A percentile compares a stretch with the other conserved stretches of the same genome.
Evolutionary conservation across 2,888 invertebrate species (phyloP).

Genomic region (Heteropelma amictum): DNA sequence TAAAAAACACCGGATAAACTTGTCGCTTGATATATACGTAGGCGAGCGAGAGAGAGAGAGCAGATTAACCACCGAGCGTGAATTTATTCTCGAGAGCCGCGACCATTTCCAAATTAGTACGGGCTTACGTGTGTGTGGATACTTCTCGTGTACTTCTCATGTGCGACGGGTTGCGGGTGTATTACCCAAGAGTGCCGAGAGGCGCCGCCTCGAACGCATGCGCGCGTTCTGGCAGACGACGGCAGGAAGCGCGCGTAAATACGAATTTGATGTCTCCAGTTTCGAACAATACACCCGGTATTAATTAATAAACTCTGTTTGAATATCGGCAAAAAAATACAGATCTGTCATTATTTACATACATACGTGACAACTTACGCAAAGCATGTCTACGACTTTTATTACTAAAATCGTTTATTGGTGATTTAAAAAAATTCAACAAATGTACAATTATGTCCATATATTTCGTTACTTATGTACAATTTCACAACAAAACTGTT

Average conservation of each 20-base stretch:
- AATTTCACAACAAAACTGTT: constrained; percentile 73
- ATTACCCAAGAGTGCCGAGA: no score
- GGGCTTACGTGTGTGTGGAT: constrained; percentile 51
- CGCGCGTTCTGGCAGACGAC: background rate
- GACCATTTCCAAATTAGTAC: constrained; percentile 60
- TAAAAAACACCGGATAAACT: background rate
- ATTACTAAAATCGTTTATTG: background rate
- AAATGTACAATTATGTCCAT: constrained; percentile 66
- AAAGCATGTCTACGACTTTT: no score
- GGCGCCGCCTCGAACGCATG: constrained; percentile 6
- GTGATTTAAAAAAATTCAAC: background rate
- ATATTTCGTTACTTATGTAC: constrained; percentile 75
- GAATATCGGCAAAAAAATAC: no score
- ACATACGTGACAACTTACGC: no score
- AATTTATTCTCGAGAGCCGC: constrained; percentile 32
- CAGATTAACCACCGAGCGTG: constrained; percentile 24
- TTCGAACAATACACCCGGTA: no score
- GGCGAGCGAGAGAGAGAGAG: constrained; percentile 7
- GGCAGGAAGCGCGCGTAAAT: background rate
- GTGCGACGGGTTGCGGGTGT: constrained; percentile 20
- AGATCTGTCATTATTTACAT: no score
- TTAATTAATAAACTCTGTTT: no score
- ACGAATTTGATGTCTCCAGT: background rate
- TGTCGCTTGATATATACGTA: constrained; percentile 1
- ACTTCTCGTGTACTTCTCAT: constrained; percentile 8